Evolutionary conservation across 2,797 vertebrate species (phyloP), one percentile per base, ranked within the genome.

Genomic region (Characodon lateralis): DNA sequence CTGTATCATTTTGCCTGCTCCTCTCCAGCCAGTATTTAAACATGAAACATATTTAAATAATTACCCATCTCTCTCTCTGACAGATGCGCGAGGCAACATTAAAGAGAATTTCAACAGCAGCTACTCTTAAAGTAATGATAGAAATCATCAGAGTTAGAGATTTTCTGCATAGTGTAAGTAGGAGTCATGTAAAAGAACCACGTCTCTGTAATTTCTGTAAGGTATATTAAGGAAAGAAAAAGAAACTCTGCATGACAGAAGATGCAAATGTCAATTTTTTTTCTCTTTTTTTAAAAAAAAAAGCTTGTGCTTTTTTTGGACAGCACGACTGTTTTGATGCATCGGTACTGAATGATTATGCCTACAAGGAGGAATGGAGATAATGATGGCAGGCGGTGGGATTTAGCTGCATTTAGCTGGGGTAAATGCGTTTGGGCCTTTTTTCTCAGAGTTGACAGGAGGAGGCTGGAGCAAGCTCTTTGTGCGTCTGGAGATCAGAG

Each of bases 1-100:
- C 91, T 93, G 89, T 92, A 94, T 91, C 91, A 86, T 94, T 95
- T 94, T 94, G 94, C 94, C 93, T 95, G 94, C 87, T 94, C 89
- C 85, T 88, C 85, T 89, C 83, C 91, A 93, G 90, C 86, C 87
- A 90, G 89, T 93, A 95, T 95, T 94, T 95, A 93, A 93, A 93
- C 93, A 92, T 90, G 79, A 93, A 91, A 89, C 91, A 78, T 95
- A 95, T 94, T 93, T 93, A 92, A 94, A 93, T 92, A 90, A 92
- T 90, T 88, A 93, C 81, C 92, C 92, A 93, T 94, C 84, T 89
- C 86, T 61, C 51, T 39, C 31, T 55, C 88, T 88, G 88, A 92
- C 87, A 91, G 89, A 92, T 82, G 87, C 80, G 86, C 82, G 84
- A 83, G 85, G 88, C 89, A 87, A 83, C 90, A 89, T 94, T 89